Conservation (phyloP, 2,888 invertebrate genomes). For the Drosophila prolongata region DNA sequence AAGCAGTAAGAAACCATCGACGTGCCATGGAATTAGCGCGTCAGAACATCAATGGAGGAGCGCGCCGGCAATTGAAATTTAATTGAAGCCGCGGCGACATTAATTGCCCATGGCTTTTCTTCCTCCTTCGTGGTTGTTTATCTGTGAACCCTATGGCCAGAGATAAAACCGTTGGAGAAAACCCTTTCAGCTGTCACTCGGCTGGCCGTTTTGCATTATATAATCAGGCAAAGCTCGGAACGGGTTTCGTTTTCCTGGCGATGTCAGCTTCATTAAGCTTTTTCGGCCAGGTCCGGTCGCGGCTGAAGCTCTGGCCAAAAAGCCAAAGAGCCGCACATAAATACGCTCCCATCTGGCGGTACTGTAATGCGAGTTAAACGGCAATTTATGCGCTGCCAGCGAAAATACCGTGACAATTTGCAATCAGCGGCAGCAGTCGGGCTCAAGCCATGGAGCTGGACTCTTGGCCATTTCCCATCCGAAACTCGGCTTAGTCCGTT, state of each 20-base stretch:
- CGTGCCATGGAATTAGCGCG: conserved; percentile 71
- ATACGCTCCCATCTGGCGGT: conserved; percentile 46
- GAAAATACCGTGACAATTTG: conserved; percentile 79
- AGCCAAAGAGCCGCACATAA: conserved; percentile 53
- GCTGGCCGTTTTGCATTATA: conserved; percentile 44
- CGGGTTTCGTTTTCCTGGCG: conserved; percentile 31
- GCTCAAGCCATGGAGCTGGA: conserved; percentile 11
- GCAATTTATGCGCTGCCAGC: conserved; percentile 78
- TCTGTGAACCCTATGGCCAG: conserved; percentile 13
- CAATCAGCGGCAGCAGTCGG: conserved; percentile 63
- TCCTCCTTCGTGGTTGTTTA: conserved; percentile 10
- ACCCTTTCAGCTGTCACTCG: conserved; percentile 41
- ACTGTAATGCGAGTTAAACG: conserved; percentile 70
- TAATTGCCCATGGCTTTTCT: conserved; percentile 53
- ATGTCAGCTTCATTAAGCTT: conserved; percentile 61
- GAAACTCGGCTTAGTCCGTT: conserved; percentile 15
- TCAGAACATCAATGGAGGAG: conserved; percentile 66
- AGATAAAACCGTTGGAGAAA: conserved; percentile 39
- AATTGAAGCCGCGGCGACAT: conserved; percentile 57
- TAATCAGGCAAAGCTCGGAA: conserved; percentile 50
- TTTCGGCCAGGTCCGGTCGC: conserved; percentile 45
- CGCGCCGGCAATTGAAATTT: conserved; percentile 58
- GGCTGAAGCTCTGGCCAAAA: conserved; percentile 38
- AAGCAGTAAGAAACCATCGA: conserved; percentile 27
- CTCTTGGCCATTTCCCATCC: conserved; percentile 15